Conservation (phyloP, 2,888 invertebrate genomes). For the Teleiodes luculella region DNA sequence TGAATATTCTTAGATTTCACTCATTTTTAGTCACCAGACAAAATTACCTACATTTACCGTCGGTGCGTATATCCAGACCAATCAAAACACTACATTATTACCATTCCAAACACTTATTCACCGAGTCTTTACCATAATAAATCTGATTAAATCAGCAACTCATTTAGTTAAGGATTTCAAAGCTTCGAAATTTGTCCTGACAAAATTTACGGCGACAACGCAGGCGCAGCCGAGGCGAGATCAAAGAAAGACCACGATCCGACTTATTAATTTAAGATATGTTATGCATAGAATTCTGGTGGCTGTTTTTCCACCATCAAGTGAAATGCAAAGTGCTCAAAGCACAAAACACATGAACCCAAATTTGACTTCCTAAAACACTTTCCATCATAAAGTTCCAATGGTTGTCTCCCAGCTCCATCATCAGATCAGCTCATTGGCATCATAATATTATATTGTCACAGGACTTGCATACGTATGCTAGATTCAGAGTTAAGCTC, state of each 20-base stretch:
- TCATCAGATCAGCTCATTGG: too few species aligned
- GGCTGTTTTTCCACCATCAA: too few species aligned
- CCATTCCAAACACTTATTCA: conserved; percentile 34
- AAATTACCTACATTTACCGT: conserved; percentile 17
- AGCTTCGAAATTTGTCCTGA: conserved; percentile 72
- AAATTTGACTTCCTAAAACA: too few species aligned
- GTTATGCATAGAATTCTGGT: background rate
- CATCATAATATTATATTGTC: too few species aligned
- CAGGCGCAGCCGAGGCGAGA: conserved; percentile 25
- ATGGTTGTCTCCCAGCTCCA: too few species aligned
- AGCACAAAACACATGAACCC: too few species aligned
- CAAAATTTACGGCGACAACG: conserved; percentile 65
- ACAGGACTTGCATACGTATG: too few species aligned
- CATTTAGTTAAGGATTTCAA: conserved; percentile 60
- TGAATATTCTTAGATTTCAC: too few species aligned
- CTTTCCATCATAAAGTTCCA: too few species aligned
- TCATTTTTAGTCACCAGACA: background rate
- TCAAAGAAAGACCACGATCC: background rate
- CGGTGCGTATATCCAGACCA: conserved; percentile 32
- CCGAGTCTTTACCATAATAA: conserved; percentile 53
- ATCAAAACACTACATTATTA: conserved; percentile 39
- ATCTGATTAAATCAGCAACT: conserved; percentile 58
- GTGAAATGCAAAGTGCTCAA: too few species aligned
- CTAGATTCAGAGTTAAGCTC: too few species aligned
- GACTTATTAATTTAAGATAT: background rate